phyloP scores from a whole-genome alignment of 1,140 invertebrate species.

The Vanessa tameamea region DNA sequence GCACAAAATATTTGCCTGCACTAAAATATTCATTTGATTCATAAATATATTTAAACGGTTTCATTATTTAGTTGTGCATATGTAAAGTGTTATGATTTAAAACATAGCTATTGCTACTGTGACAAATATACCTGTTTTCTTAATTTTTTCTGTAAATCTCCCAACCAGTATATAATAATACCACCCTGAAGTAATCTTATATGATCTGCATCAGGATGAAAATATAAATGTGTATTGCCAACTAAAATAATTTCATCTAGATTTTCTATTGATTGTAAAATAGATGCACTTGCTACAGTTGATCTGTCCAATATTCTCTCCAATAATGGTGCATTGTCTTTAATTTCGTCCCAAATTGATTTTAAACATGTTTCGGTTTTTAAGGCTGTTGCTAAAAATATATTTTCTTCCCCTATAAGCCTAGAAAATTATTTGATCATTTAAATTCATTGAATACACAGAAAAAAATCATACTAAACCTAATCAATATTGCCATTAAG shows the following conservation, averaged over 20 bases:
- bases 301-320: conserved; percentile 83
- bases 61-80: too few relatives aligned
- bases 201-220: conserved; percentile 93
- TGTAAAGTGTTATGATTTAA: too few relatives aligned
- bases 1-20: too few relatives aligned
- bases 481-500: conserved; percentile 11
- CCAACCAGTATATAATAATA: conserved; percentile 82
- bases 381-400: conserved; percentile 82
- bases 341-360: conserved; percentile 83
- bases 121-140: conserved; percentile 69
- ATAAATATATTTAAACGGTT: too few relatives aligned
- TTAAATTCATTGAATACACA: too few relatives aligned
- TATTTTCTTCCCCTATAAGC: conserved; percentile 52
- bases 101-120: too few relatives aligned
- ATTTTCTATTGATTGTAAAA: conserved; percentile 84
- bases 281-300: conserved; percentile 83
- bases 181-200: conserved; percentile 90
- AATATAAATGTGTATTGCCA: conserved; percentile 96
- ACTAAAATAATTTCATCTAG: conserved; percentile 85
- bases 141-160: conserved; percentile 64
- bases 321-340: conserved; percentile 82
- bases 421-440: conserved; percentile 40
- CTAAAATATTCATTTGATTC: too few relatives aligned
- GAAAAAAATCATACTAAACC: too few relatives aligned
- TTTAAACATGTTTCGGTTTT: conserved; percentile 80